Evolutionary conservation across 64 coral and sea anemone genomes (phyloP).

Genomic region (Catalaphyllia jardinei): DNA sequence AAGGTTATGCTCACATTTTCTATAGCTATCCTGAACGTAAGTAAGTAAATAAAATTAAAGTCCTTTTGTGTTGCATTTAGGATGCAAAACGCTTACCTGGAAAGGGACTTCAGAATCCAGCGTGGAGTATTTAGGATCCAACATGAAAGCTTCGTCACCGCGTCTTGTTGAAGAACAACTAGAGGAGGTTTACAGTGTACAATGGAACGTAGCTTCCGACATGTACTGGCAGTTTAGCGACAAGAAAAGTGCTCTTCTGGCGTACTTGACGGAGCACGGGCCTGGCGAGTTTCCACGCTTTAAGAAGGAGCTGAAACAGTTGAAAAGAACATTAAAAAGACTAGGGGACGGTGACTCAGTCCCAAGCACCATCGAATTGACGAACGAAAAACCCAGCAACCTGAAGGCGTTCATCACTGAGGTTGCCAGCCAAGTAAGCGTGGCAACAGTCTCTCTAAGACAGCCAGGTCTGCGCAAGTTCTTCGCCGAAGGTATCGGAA

Average conservation of each 20-base stretch:
- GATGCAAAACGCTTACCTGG: not conserved
- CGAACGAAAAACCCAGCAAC: not conserved
- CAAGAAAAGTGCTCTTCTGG: not conserved
- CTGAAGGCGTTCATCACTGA: not conserved
- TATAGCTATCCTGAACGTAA: no score
- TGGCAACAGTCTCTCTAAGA: not conserved
- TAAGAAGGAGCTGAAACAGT: not conserved
- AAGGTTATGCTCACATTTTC: no score
- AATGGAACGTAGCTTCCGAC: not conserved
- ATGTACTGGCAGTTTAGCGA: slow-evolving; percentile 3
- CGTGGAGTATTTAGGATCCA: not conserved
- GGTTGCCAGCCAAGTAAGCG: not conserved
- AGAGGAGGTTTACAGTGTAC: not conserved
- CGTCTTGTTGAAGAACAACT: not conserved
- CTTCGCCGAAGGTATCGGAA: not conserved
- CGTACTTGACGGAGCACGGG: not conserved
- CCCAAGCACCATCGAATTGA: no score
- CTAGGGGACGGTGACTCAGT: not conserved
- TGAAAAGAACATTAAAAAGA: not conserved
- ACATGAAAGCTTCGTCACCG: not conserved
- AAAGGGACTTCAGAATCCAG: not conserved
- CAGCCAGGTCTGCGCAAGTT: slow-evolving; percentile 27
- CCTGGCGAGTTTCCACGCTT: not conserved
- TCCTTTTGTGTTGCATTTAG: no score
- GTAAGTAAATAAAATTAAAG: no score